Percentiles rank a stretch among this genome's conserved stretches.
Conservation (phyloP, 2,113 vertebrate species). For the Perca fluviatilis region DNA sequence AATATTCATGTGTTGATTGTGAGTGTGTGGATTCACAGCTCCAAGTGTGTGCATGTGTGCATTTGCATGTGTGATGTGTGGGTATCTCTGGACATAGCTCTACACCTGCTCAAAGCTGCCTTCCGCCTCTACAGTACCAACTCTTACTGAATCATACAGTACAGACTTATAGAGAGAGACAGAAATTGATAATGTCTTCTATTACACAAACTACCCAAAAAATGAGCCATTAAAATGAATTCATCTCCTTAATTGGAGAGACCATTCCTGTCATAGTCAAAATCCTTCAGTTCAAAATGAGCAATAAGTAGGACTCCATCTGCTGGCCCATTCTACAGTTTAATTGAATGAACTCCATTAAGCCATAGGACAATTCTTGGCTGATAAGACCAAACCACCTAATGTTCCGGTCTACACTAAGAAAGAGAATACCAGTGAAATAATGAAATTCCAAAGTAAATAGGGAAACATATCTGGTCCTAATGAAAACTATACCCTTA, state of each 20-base stretch:
- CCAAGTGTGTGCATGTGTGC: neutral
- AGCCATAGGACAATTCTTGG: neutral
- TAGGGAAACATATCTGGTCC: slow-evolving; percentile 4
- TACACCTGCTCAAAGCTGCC: neutral
- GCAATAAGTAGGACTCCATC: slow-evolving; percentile 31
- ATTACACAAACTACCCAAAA: slow-evolving; percentile 12
- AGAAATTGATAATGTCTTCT: slow-evolving; percentile 3
- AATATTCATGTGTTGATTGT: slow-evolving; percentile 1
- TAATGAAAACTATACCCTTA: neutral
- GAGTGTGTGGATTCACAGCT: neutral
- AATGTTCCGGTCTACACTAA: too few relatives aligned
- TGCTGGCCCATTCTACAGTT: slow-evolving; percentile 4
- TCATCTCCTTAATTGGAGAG: slow-evolving; percentile 14
- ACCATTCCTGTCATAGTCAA: slow-evolving; percentile 9
- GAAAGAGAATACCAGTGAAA: slow-evolving; percentile 7
- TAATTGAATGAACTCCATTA: slow-evolving; percentile 37
- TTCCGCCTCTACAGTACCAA: neutral
- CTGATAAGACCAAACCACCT: slow-evolving; percentile 8
- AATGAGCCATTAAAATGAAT: slow-evolving; percentile 19
- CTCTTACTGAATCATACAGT: neutral
- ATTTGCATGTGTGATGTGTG: neutral
- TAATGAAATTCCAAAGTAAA: slow-evolving; percentile 27
- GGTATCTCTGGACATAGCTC: neutral
- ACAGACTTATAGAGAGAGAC: neutral
- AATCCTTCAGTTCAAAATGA: slow-evolving; percentile 26